Conservation (phyloP, 2,797 vertebrate genomes). For the Monodelphis domestica region DNA sequence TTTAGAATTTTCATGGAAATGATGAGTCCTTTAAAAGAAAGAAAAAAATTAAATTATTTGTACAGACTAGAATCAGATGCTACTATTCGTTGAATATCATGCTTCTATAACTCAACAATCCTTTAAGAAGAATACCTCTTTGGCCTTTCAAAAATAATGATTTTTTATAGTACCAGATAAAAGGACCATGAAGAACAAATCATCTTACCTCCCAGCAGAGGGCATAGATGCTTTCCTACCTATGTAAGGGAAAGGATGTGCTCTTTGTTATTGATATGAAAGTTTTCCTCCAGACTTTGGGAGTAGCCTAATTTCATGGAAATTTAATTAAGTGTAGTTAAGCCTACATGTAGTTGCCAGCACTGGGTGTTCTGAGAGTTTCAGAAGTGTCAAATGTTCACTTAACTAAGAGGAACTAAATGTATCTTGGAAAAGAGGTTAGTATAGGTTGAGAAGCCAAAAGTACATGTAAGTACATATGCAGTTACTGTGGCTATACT, state of each 20-base stretch:
- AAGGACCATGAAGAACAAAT: not conserved
- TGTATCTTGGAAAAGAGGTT: not conserved
- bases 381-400: not conserved
- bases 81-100: not conserved
- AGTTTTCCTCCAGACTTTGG: not conserved
- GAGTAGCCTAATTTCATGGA: not conserved
- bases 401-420: not conserved
- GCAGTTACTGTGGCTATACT: constrained; percentile 32
- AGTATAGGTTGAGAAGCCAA: not conserved
- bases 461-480: not conserved
- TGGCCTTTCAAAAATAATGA: not conserved
- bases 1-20: not conserved
- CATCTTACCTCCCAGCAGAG: not conserved
- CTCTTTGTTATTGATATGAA: not conserved
- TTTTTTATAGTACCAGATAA: not conserved
- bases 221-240: not conserved
- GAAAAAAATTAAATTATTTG: not conserved
- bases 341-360: not conserved
- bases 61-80: not conserved
- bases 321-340: not conserved
- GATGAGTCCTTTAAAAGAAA: not conserved
- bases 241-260: not conserved
- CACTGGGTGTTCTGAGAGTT: not conserved
- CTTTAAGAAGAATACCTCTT: not conserved
- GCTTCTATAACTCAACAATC: not conserved